Evolutionary conservation across 35 echinoderm and acorn worm genomes (phyloP).

Genomic region (Acanthaster planci): DNA sequence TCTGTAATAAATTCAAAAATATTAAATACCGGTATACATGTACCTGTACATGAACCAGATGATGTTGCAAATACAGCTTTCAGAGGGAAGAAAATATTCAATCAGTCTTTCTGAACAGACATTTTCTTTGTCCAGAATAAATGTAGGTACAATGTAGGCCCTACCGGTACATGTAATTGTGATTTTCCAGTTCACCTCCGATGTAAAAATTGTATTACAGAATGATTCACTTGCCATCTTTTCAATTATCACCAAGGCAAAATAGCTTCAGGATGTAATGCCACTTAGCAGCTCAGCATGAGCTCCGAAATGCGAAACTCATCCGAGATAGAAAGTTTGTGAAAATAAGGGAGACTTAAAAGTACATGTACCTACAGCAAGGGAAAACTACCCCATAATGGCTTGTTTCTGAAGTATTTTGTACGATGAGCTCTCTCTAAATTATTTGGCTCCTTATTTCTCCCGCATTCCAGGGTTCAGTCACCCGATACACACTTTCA

Average conservation of each 20-base stretch:
- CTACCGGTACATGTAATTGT: no score
- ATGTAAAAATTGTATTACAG: no score
- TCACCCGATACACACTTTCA: background rate
- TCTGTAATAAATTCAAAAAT: no score
- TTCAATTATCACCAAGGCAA: conserved; percentile 9
- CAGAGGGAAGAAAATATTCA: no score
- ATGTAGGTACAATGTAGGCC: no score
- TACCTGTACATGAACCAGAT: no score
- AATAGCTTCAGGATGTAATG: background rate
- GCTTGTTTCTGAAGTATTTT: conserved; percentile 2
- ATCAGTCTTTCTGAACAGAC: no score
- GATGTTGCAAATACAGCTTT: no score
- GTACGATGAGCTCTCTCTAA: background rate
- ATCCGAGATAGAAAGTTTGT: background rate
- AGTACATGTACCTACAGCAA: background rate
- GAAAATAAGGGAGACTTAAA: conserved; percentile 2
- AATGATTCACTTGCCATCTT: background rate
- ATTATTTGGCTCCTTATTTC: background rate
- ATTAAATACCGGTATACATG: no score
- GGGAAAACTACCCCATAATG: background rate
- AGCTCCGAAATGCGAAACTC: background rate
- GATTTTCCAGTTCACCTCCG: no score
- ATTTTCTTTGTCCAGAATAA: no score
- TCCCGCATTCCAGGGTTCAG: background rate
- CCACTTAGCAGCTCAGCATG: conserved; percentile 15